Conservation (phyloP, 2,888 invertebrate genomes). For the Drosophila macrospina region DNA sequence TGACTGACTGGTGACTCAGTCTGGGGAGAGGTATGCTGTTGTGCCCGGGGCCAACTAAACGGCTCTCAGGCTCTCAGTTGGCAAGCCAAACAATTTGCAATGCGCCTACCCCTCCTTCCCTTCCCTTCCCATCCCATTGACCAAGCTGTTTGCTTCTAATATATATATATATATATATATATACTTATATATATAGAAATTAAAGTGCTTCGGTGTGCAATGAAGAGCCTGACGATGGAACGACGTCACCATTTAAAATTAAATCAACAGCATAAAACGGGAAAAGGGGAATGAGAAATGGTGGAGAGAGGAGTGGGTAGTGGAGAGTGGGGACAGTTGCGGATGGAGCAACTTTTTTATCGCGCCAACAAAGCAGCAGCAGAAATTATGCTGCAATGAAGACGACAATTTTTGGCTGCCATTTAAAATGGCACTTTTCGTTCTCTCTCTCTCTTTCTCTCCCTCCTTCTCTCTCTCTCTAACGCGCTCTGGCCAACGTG, state of each 20-base stretch:
- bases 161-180: slow-evolving; percentile 64
- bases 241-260: slow-evolving; percentile 81
- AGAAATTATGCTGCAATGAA: slow-evolving; percentile 78
- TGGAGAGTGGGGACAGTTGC: slow-evolving; percentile 17
- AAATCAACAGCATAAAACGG: slow-evolving; percentile 77
- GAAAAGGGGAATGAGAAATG: slow-evolving; percentile 28
- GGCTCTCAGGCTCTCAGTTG: slow-evolving; percentile 62
- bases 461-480: background rate
- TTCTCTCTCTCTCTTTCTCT: background rate
- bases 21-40: slow-evolving; percentile 54
- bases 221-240: slow-evolving; percentile 62
- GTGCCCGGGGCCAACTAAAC: slow-evolving; percentile 70
- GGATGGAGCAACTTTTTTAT: slow-evolving; percentile 73
- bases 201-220: slow-evolving; percentile 67
- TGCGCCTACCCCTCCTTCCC: slow-evolving; percentile 22
- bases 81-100: slow-evolving; percentile 74
- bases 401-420: slow-evolving; percentile 79
- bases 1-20: slow-evolving; percentile 28
- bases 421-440: slow-evolving; percentile 74
- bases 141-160: slow-evolving; percentile 24
- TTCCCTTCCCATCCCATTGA: background rate
- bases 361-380: slow-evolving; percentile 70
- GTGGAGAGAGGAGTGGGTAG: background rate
- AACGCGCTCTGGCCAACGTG: too few species aligned
- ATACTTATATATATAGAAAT: slow-evolving; percentile 68